These are phyloP conservation scores for Fulica atra DNA, from an alignment of 2,113 vertebrate species.

Conservation along the genomic window DNA sequence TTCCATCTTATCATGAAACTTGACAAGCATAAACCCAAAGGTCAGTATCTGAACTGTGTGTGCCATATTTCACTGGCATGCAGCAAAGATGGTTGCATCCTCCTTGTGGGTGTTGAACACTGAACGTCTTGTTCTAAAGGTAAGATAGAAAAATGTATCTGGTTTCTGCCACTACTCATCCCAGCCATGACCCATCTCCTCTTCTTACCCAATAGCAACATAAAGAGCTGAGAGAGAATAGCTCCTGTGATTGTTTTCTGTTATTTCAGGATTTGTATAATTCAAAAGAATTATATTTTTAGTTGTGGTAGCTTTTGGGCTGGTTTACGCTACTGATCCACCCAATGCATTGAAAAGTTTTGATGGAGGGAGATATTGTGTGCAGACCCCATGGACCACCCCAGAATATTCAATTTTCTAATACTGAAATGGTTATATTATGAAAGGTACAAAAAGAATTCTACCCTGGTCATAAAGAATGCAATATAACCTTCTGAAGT, in stretches of 20 bases:
- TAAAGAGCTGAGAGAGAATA: background rate
- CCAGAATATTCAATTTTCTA: background rate
- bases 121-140: background rate
- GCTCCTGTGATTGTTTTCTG: background rate
- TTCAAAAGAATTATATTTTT: background rate
- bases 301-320: background rate
- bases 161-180: background rate
- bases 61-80: background rate
- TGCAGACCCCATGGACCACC: background rate
- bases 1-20: background rate
- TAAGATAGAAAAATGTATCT: background rate
- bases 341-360: background rate
- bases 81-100: background rate
- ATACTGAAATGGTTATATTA: background rate
- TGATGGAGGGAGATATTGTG: background rate
- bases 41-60: background rate
- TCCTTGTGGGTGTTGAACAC: background rate
- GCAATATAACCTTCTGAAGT: background rate
- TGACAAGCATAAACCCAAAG: background rate
- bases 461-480: background rate
- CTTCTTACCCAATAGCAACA: background rate
- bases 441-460: background rate
- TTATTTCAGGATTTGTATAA: background rate
- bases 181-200: background rate
- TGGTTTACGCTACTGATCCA: background rate